Conservation (phyloP, 2,797 vertebrate genomes). For the Melanotaenia trifasciata region DNA sequence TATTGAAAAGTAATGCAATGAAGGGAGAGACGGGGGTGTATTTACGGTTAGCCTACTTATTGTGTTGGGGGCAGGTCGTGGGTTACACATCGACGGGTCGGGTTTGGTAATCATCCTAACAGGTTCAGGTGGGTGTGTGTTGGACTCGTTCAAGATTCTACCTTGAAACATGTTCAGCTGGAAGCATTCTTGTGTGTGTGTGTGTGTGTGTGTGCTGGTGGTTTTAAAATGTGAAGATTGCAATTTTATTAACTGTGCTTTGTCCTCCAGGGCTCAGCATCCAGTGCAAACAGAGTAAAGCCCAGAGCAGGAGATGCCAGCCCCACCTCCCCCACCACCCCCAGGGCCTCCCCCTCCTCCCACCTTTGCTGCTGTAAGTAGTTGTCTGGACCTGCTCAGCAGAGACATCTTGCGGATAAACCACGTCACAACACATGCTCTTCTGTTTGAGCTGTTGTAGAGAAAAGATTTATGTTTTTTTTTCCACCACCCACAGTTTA, state of each 20-base stretch:
- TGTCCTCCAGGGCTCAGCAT: slow-evolving; percentile 59
- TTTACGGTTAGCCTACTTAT: too few species aligned
- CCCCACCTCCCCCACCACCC: slow-evolving; percentile 92
- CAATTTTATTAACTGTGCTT: slow-evolving; percentile 13
- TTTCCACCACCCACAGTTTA: background rate
- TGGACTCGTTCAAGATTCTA: too few species aligned
- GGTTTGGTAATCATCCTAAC: too few species aligned
- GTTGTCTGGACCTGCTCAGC: background rate
- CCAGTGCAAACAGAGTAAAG: slow-evolving; percentile 57
- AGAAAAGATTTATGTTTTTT: background rate
- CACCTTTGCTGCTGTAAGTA: slow-evolving; percentile 87
- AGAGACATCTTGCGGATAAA: slow-evolving; percentile 55
- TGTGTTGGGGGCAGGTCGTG: too few species aligned
- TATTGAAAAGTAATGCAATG: too few species aligned
- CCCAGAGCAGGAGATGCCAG: slow-evolving; percentile 87
- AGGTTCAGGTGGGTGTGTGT: too few species aligned
- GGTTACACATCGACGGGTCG: too few species aligned
- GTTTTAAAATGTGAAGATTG: too few species aligned
- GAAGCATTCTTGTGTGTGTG: too few species aligned
- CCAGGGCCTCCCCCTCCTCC: slow-evolving; percentile 89
- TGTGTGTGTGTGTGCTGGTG: too few species aligned
- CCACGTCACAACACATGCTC: background rate
- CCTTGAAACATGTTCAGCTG: too few species aligned
- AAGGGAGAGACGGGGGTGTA: too few species aligned
- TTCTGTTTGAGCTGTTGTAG: background rate